Evolutionary conservation across 1,140 invertebrate species (phyloP).

Genomic region (Pseudomyrmex dendroicus): DNA sequence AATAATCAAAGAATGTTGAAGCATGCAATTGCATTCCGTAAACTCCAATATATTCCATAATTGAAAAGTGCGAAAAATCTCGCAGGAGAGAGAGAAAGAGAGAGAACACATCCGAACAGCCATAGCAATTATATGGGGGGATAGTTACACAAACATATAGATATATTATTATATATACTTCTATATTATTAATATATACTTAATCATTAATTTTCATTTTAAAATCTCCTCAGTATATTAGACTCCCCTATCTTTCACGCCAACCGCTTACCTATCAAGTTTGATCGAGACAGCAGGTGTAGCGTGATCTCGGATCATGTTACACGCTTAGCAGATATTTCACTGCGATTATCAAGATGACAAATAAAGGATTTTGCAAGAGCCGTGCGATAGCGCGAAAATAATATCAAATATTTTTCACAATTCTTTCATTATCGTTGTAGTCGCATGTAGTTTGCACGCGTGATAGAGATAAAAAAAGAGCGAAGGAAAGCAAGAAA

Average conservation of each 20-base stretch:
- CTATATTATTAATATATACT: background rate
- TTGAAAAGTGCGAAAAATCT: too few relatives aligned
- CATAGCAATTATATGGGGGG: too few relatives aligned
- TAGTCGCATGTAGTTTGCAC: slow-evolving; percentile 30
- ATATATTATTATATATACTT: background rate
- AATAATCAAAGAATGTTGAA: too few relatives aligned
- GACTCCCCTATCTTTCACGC: background rate
- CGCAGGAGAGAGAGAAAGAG: too few relatives aligned
- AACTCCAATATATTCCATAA: too few relatives aligned
- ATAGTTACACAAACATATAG: too few relatives aligned
- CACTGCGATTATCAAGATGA: slow-evolving; percentile 64
- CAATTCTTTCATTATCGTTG: slow-evolving; percentile 40
- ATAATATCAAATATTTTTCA: too few relatives aligned
- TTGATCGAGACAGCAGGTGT: slow-evolving; percentile 50
- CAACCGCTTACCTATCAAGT: slow-evolving; percentile 17
- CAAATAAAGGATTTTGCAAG: slow-evolving; percentile 68
- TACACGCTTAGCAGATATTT: slow-evolving; percentile 43
- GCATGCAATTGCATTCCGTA: too few relatives aligned
- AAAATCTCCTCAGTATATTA: background rate
- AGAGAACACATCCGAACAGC: too few relatives aligned
- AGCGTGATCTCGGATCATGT: slow-evolving; percentile 68
- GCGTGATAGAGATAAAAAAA: slow-evolving; percentile 20
- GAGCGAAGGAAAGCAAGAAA: too few relatives aligned
- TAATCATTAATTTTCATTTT: slow-evolving; percentile 28
- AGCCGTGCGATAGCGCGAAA: slow-evolving; percentile 40